Base-by-base conservation (phyloP, 2,888 invertebrate species). In the Alentia gelatinosa region DNA sequence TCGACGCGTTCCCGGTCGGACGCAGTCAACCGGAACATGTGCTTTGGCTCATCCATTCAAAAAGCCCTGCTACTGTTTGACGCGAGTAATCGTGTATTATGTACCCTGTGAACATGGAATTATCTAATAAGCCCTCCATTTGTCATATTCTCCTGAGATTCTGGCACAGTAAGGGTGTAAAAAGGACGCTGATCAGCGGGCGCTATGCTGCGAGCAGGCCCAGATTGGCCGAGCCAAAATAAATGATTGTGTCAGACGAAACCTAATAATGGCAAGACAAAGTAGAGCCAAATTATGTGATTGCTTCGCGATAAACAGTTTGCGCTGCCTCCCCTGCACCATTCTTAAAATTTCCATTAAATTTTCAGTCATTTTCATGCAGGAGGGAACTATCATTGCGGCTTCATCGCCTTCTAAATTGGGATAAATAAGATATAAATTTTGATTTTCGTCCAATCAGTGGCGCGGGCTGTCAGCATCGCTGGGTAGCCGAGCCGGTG, bases 261-360 rank as follows among this genome's bases (percentile, higher is more conserved):
- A 86, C 86, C 86, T 86, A 86, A 86, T 86, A 86, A 86, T 47
- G 86, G 26, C 86, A 86, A 86, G 86, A 86, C 86, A 86, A 86
- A 86, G 86, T 86, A 86, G 86, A 86, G 86, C 86, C 86, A 86
- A 86, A 86, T 86, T 86, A 86, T 86, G 86, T 86, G 86, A 86
- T 86, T 86, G 86, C 86, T 86, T 86, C 86, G 30, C 86, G 86
- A 86, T 86, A 86, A 86, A 86, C 86, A 86, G 86, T 86, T 86
- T 86, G 42, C 47, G 47, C 33, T 42, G 86, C 47, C 47, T 86
- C 19, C 86, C 86, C 47, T 42, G 86, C 86, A 42, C 86, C 86
- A 86, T 86, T 86, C 86, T 86, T 86, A 86, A 86, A 86, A 86
- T 86, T 86, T 86, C 86, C 86, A 86, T 86, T 86, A 86, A 86